phyloP scores from a whole-genome alignment of 2,888 invertebrate species.

The Sarcophaga rosellei region DNA sequence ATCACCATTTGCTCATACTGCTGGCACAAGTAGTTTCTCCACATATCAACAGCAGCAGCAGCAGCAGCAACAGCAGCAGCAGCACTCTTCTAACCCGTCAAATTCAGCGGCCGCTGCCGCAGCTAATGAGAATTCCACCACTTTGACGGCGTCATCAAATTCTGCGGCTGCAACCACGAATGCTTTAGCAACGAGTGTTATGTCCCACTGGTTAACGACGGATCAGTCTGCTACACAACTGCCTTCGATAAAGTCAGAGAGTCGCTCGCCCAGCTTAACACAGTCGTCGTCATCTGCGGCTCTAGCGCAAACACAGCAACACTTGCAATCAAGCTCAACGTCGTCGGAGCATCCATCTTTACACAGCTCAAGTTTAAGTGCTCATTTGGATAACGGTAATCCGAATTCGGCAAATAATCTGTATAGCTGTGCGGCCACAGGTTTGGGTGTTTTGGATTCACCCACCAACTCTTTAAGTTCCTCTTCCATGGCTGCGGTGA shows the following conservation, averaged over 20 bases:
- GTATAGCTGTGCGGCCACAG: conserved; percentile 81
- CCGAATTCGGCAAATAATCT: conserved; percentile 61
- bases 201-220: conserved; percentile 80
- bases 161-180: conserved; percentile 70
- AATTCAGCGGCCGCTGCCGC: conserved; percentile 1
- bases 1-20: conserved; percentile 74
- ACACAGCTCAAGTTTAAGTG: conserved; percentile 34
- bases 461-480: conserved; percentile 71
- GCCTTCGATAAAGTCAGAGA: conserved; percentile 86
- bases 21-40: conserved; percentile 76
- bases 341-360: conserved; percentile 64
- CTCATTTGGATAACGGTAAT: conserved; percentile 61
- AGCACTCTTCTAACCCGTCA: conserved; percentile 51
- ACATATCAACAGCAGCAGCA: conserved; percentile 73
- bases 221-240: conserved; percentile 78
- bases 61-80: conserved; percentile 26
- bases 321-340: conserved; percentile 29
- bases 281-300: conserved; percentile 81
- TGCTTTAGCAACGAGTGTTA: conserved; percentile 71
- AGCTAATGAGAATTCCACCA: conserved; percentile 55
- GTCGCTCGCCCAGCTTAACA: conserved; percentile 86
- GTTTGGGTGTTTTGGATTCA: conserved; percentile 70
- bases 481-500: conserved; percentile 72
- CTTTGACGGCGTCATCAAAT: conserved; percentile 58
- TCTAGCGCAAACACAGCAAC: conserved; percentile 38